Percentiles rank a stretch among this genome's conserved stretches.
Evolutionary conservation across 2,113 vertebrate species (phyloP).

Genomic region (Amia ocellicauda): DNA sequence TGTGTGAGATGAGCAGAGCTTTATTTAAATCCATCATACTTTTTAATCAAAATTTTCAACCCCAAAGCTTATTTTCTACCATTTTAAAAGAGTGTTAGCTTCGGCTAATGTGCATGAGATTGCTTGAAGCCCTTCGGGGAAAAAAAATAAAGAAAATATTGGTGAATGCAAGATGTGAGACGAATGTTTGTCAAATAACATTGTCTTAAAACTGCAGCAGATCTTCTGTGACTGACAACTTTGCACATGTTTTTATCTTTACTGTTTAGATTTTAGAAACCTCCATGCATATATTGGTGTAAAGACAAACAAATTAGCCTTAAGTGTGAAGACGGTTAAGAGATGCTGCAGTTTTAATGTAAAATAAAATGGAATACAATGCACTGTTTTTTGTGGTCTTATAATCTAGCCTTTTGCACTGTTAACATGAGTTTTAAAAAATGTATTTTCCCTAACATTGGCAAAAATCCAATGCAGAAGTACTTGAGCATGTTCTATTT

Average conservation of each 20-base stretch:
- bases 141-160: neutral
- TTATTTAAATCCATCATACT: conserved; percentile 19
- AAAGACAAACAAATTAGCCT: conserved; percentile 8
- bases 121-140: conserved; percentile 26
- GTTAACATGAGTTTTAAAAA: conserved; percentile 18
- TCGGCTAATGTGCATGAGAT: conserved; percentile 40
- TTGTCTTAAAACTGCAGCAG: neutral
- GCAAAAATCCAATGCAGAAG: neutral
- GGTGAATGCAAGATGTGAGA: neutral
- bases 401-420: conserved; percentile 16
- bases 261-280: conserved; percentile 1
- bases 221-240: conserved; percentile 6
- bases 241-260: conserved; percentile 5
- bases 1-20: neutral
- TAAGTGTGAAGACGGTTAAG: neutral
- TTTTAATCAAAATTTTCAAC: conserved; percentile 17
- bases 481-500: conserved; percentile 15
- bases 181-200: neutral
- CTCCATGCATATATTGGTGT: neutral
- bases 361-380: conserved; percentile 9
- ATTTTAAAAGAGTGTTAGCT: conserved; percentile 33
- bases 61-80: conserved; percentile 35
- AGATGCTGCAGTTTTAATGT: conserved; percentile 8
- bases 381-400: conserved; percentile 18
- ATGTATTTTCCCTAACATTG: conserved; percentile 6